These are phyloP conservation scores for Ditylenchus dipsaci DNA, from an alignment of 1,140 invertebrate species.

Conservation along the genomic window DNA sequence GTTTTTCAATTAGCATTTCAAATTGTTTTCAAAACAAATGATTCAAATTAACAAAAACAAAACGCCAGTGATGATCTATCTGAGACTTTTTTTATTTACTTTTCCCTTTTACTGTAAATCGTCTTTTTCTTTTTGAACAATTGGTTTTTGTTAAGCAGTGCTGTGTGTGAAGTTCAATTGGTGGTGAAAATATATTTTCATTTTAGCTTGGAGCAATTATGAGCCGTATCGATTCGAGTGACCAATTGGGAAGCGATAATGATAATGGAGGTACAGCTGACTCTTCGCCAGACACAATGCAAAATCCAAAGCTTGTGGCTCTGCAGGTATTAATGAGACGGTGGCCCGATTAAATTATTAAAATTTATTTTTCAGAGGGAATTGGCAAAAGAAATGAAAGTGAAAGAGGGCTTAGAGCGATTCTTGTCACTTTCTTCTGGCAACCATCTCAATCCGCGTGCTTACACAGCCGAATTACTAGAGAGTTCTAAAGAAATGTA, in stretches of 20 bases:
- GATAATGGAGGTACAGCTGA: background rate
- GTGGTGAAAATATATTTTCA: background rate
- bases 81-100: constrained; percentile 1
- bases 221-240: background rate
- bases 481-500: constrained; percentile 36
- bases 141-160: background rate
- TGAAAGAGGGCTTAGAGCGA: constrained; percentile 53
- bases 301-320: constrained; percentile 3
- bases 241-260: constrained; percentile 1
- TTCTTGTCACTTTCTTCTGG: constrained; percentile 29
- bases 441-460: constrained; percentile 32
- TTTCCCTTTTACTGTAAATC: background rate
- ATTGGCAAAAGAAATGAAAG: constrained; percentile 48
- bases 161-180: background rate
- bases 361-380: constrained; percentile 41
- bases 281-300: background rate
- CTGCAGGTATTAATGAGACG: constrained; percentile 9
- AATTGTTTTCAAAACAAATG: no score
- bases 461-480: constrained; percentile 29
- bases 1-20: no score
- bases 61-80: constrained; percentile 7
- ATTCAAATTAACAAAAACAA: background rate
- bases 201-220: constrained; percentile 3
- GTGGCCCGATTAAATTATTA: background rate
- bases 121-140: background rate